phyloP scores from a whole-genome alignment of 2,888 invertebrate genomes.

The Tenthredo notha region DNA sequence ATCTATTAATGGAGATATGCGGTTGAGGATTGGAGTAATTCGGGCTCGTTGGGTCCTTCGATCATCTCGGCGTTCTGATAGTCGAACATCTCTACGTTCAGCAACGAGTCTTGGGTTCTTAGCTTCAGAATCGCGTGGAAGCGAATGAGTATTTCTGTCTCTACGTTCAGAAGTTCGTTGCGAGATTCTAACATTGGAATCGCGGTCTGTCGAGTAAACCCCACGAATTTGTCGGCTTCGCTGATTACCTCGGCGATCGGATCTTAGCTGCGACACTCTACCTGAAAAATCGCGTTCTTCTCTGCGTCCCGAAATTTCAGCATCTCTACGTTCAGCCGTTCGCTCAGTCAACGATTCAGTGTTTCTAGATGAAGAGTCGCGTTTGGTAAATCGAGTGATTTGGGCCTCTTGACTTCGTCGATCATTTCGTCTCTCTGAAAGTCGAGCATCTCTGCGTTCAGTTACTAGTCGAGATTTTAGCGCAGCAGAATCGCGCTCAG shows the following conservation, averaged over 20 bases:
- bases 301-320: background rate
- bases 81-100: constrained; percentile 13
- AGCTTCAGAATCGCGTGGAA: background rate
- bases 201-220: constrained; percentile 6
- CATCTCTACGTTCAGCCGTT: background rate
- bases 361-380: constrained; percentile 13
- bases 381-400: background rate
- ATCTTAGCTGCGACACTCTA: background rate
- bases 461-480: background rate
- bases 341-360: background rate
- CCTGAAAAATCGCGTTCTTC: background rate
- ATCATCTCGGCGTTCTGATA: background rate
- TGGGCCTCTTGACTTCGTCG: background rate
- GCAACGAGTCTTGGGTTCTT: background rate
- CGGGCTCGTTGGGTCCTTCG: background rate
- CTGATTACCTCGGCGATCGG: constrained; percentile 3
- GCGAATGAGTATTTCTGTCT: background rate
- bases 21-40: background rate
- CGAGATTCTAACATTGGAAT: background rate
- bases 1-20: background rate
- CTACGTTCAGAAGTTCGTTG: constrained; percentile 15
- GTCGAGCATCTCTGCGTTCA: constrained; percentile 35
- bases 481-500: constrained; percentile 16
- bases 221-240: background rate
- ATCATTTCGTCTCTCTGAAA: constrained; percentile 28